phyloP scores from a whole-genome alignment of 2,797 vertebrate genomes.

The Neomorphus geoffroyi region DNA sequence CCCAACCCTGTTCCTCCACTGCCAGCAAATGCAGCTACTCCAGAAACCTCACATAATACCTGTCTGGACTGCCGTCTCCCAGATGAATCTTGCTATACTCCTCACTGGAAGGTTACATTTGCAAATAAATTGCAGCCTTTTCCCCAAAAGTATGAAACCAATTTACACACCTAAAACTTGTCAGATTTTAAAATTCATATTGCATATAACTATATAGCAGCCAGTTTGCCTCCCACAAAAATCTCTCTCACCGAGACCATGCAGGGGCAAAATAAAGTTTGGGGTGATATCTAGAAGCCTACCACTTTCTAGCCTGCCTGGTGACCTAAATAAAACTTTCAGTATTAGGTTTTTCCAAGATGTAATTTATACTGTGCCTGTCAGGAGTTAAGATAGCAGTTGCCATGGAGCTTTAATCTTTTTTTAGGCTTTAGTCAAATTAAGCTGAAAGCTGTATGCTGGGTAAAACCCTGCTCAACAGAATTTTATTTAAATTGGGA shows the following conservation, averaged over 20 bases:
- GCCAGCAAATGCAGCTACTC: neutral
- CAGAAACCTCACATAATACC: neutral
- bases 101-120: neutral
- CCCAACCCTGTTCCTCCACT: neutral
- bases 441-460: conserved; percentile 49
- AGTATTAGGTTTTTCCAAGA: conserved; percentile 63
- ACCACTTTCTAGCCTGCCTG: neutral
- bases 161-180: neutral
- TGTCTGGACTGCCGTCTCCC: neutral
- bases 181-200: neutral
- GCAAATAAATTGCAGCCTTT: neutral
- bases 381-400: conserved; percentile 68
- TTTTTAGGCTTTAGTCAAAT: conserved; percentile 67
- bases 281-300: neutral
- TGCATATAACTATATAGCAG: neutral
- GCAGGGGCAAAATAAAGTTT: neutral
- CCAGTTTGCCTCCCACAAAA: neutral
- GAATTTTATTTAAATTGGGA: conserved; percentile 42
- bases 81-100: neutral
- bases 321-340: conserved; percentile 66
- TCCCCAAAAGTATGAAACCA: neutral
- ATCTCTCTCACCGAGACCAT: neutral
- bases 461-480: conserved; percentile 28
- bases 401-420: conserved; percentile 70
- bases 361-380: conserved; percentile 56